A percentile compares a stretch with the other conserved stretches of the same genome.
These are phyloP conservation scores for Choloepus hoffmanni DNA, from an alignment of 2,113 vertebrate species.

Conservation along the genomic window DNA sequence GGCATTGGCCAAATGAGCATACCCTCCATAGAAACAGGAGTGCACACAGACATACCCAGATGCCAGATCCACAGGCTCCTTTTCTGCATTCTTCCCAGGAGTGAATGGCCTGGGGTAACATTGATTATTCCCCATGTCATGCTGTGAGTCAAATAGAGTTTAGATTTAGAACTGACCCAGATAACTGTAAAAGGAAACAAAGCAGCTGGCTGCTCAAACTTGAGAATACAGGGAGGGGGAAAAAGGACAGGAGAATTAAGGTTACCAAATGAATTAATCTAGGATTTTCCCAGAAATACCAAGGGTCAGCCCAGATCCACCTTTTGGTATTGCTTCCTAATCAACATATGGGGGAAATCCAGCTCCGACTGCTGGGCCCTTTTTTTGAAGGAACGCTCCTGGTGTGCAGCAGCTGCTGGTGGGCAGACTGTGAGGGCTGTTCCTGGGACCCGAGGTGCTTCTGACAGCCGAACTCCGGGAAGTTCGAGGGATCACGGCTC, in stretches of 20 bases:
- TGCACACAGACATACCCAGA: rapidly evolving
- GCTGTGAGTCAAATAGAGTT: background rate
- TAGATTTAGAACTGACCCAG: background rate
- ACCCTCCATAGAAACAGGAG: background rate
- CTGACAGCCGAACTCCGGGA: background rate
- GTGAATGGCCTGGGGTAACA: background rate
- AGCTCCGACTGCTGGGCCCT: background rate
- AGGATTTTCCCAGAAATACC: background rate
- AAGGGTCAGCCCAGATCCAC: background rate
- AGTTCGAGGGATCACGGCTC: background rate
- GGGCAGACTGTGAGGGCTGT: background rate
- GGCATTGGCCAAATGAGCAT: background rate
- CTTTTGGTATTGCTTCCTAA: rapidly evolving
- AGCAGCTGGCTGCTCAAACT: background rate
- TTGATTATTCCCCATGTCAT: too few relatives aligned
- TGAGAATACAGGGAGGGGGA: background rate
- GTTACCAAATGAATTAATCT: background rate
- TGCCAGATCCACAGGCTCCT: background rate
- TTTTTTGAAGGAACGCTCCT: background rate
- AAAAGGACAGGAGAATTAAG: background rate
- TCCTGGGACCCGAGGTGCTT: background rate
- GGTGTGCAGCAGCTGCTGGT: background rate
- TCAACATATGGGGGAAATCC: rapidly evolving
- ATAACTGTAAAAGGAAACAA: background rate
- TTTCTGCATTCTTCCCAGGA: background rate